Evolutionary conservation across 2,888 invertebrate genomes (phyloP).

Genomic region (Elegia similella): DNA sequence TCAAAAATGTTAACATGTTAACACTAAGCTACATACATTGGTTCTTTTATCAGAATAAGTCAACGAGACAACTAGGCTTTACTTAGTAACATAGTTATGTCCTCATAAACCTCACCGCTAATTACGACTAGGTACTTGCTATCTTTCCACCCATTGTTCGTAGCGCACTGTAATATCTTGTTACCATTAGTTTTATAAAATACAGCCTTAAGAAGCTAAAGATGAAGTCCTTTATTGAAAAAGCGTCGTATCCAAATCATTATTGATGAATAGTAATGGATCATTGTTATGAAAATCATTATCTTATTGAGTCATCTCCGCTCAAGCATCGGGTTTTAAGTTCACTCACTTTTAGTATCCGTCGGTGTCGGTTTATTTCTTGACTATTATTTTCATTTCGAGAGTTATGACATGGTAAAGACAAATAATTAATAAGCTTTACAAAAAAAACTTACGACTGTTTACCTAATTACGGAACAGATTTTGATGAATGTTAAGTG

Average conservation of each 20-base stretch:
- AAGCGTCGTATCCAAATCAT: conserved; percentile 30
- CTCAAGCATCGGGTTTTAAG: neutral
- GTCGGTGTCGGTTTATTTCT: neutral
- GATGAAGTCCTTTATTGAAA: conserved; percentile 19
- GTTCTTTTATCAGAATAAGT: neutral
- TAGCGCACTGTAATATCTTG: conserved; percentile 20
- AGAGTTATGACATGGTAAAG: neutral
- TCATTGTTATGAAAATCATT: conserved; percentile 34
- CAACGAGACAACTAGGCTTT: conserved; percentile 1
- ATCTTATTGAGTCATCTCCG: conserved; percentile 35
- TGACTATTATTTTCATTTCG: neutral
- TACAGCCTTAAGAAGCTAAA: conserved; percentile 18
- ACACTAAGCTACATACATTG: too few species aligned
- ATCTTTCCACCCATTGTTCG: conserved; percentile 29
- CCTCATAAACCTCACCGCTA: conserved; percentile 25
- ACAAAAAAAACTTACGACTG: too few species aligned
- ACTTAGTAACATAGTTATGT: conserved; percentile 15
- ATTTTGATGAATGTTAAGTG: too few species aligned
- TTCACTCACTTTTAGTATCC: neutral
- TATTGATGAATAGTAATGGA: conserved; percentile 39
- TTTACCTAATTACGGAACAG: too few species aligned
- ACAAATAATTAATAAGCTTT: too few species aligned
- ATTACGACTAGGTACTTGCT: conserved; percentile 24
- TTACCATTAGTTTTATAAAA: conserved; percentile 19
- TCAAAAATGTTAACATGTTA: too few species aligned